Base-by-base conservation (phyloP, 2,888 invertebrate genomes). In the Prosopocoilus inquinatus region DNA sequence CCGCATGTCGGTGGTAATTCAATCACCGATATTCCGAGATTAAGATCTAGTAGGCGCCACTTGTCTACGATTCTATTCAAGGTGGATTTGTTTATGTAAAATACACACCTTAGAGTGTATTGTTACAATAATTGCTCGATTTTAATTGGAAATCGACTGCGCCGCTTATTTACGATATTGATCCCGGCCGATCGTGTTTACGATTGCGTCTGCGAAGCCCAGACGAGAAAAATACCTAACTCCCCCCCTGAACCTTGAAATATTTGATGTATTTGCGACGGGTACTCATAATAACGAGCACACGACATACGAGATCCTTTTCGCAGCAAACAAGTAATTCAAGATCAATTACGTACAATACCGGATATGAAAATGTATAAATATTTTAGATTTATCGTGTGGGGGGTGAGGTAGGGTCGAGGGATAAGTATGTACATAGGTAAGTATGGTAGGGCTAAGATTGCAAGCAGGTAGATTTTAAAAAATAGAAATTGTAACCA, bases 1-100 rank as follows among this genome's bases (percentile, higher is more conserved):
- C 38, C 41, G 58, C 55, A 58, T 53, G 57, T 57, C 61, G 48
- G 35, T 46, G 55, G 62, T 61, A 62, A 60, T 61, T 61, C 61
- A 61, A 61, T 61, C 61, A 61, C 56, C 48, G 61, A 61, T 62
- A 61, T 60, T 50, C 60, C 50, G 47, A 56, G 65, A 65, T 65
- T 65, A 64, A 57, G 64, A 65, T 65, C 65, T 61, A 55, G 63
- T 64, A 65, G 65, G 65, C 65, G 65, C 65, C 65, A 65, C 65
- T 65, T 65, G 64, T 61, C 62, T 61, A 55, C 57, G 57, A 57
- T 54, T 55, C 59, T 53, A 59, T 58, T 62, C 61, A 58, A 64
- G 62, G 62, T 61, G 57, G 59, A 59, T 62, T 64, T 64, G 58
- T 63, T 60, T 63, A 62, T 61, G 58, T 55, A 61, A 60, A 61